These are phyloP conservation scores for Pelochelys cantorii DNA, from an alignment of 2,797 vertebrate genomes.

Conservation along the genomic window DNA sequence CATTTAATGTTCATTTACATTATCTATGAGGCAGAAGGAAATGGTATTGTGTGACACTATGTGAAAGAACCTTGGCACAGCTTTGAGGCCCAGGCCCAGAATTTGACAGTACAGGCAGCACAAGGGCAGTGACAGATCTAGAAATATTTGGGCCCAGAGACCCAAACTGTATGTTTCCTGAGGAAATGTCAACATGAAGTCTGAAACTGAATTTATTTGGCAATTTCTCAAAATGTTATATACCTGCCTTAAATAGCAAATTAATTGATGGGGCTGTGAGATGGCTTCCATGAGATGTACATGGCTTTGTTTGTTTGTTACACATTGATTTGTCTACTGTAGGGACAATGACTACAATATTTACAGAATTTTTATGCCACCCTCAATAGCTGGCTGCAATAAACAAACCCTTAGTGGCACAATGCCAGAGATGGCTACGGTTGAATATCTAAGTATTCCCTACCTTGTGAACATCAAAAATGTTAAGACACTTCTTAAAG, in stretches of 20 bases:
- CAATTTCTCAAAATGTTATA: neutral
- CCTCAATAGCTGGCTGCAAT: neutral
- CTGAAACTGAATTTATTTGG: neutral
- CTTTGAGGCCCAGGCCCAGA: neutral
- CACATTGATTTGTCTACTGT: neutral
- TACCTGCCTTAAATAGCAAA: neutral
- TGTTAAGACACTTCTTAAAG: slow-evolving; percentile 8
- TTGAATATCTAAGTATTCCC: slow-evolving; percentile 14
- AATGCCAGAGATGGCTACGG: slow-evolving; percentile 2
- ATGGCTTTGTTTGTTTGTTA: neutral
- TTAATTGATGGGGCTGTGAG: neutral
- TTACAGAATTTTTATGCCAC: slow-evolving; percentile 19
- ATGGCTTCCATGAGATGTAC: neutral
- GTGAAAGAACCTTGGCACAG: neutral
- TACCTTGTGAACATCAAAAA: slow-evolving; percentile 29
- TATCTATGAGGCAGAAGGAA: slow-evolving; percentile 19
- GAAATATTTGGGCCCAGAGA: neutral
- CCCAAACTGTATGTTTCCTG: slow-evolving; percentile 28
- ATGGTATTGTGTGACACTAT: neutral
- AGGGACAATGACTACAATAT: neutral
- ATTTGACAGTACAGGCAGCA: neutral
- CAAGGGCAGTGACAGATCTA: neutral
- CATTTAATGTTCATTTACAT: neutral
- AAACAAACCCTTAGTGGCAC: slow-evolving; percentile 2
- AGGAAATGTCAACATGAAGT: neutral